phyloP scores from a whole-genome alignment of 53 echinoderm and acorn worm genomes.

The Echinometra lucunter region DNA sequence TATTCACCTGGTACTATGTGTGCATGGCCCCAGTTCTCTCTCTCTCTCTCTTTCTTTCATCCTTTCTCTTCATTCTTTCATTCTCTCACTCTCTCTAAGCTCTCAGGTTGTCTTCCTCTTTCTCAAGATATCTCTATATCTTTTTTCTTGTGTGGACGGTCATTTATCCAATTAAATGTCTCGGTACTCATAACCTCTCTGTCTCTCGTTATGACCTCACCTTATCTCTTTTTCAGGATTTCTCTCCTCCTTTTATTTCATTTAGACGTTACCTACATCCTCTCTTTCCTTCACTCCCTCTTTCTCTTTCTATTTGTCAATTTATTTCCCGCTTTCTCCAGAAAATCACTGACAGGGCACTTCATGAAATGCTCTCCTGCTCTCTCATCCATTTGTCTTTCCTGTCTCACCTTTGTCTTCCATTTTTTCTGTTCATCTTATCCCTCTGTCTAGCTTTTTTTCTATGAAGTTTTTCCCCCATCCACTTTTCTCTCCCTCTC shows the following conservation, averaged over 20 bases:
- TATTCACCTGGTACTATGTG: background rate
- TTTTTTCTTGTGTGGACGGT: no score
- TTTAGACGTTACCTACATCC: no score
- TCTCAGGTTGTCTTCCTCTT: background rate
- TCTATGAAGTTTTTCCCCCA: background rate
- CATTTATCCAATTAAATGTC: background rate
- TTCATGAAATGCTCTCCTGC: no score
- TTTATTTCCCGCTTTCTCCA: background rate
- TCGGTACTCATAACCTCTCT: background rate
- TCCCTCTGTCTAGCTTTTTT: background rate
- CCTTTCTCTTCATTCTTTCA: background rate
- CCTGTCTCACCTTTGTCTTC: background rate
- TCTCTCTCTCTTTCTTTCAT: background rate
- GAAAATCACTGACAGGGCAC: no score
- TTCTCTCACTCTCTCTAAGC: background rate
- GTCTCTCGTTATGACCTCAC: background rate
- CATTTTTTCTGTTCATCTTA: no score
- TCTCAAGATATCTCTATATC: no score
- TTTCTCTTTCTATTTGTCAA: background rate
- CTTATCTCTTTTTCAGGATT: background rate
- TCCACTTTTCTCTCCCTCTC: background rate
- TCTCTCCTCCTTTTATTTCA: no score
- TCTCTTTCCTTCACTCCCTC: background rate
- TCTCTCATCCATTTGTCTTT: background rate
- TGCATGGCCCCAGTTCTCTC: background rate